These are phyloP conservation scores for Xiphophorus couchianus DNA, from an alignment of 2,113 vertebrate species.

Conservation along the genomic window DNA sequence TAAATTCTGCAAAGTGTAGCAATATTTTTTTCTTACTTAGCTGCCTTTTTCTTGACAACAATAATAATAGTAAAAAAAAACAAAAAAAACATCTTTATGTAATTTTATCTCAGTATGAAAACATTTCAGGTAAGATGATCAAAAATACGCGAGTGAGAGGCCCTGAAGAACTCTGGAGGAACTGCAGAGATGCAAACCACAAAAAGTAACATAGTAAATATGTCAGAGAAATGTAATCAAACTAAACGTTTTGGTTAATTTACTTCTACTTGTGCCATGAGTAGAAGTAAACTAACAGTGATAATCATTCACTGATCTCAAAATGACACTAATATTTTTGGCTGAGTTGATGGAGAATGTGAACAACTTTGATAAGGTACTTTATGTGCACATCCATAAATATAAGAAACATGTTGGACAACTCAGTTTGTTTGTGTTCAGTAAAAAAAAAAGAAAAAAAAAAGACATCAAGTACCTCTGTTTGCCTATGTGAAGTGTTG, in stretches of 20 bases:
- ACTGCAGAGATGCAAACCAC: no score
- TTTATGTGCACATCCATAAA: not conserved
- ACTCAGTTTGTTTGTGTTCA: not conserved
- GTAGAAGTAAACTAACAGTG: not conserved
- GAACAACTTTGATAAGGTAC: not conserved
- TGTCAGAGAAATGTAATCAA: no score
- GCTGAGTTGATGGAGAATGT: not conserved
- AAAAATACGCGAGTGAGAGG: not conserved
- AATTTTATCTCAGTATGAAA: not conserved
- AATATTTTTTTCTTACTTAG: not conserved
- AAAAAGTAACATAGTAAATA: no score
- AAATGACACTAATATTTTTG: not conserved
- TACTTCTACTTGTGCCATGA: no score
- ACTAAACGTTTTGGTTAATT: no score
- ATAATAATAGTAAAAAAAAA: not conserved
- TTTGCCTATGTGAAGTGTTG: not conserved
- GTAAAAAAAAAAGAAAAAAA: no score
- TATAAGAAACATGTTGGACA: not conserved
- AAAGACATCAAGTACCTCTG: not conserved
- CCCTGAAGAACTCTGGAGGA: not conserved
- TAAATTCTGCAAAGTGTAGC: not conserved
- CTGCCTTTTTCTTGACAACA: not conserved
- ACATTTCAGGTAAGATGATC: not conserved
- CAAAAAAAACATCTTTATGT: not conserved
- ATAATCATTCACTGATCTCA: no score